These are phyloP conservation scores for Trissonchulus sp. DNA, from an alignment of 2,888 invertebrate species.

Conservation along the genomic window DNA sequence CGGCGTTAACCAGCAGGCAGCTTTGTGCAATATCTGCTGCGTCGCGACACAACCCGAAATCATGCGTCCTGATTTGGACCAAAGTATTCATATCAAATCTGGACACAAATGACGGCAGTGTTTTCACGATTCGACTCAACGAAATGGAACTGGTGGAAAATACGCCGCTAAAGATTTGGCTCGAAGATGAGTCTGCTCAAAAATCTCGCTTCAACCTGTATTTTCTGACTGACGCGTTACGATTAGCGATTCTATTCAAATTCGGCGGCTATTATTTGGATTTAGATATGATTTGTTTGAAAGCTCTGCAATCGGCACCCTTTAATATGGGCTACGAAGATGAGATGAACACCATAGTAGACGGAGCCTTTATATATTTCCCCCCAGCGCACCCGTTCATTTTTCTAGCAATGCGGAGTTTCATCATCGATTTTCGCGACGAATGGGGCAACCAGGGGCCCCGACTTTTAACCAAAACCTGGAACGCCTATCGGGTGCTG, in stretches of 20 bases:
- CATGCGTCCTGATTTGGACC: slow-evolving; percentile 14
- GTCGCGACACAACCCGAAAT: neutral
- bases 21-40: neutral
- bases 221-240: slow-evolving; percentile 19
- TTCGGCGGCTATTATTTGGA: slow-evolving; percentile 27
- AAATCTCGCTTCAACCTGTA: neutral
- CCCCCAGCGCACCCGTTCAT: neutral
- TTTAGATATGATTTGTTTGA: slow-evolving; percentile 23
- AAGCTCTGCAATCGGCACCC: neutral
- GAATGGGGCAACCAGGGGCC: slow-evolving; percentile 26
- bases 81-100: neutral
- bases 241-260: slow-evolving; percentile 21
- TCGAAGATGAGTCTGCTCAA: neutral
- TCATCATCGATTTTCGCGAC: slow-evolving; percentile 12
- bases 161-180: neutral
- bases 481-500: neutral
- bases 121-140: neutral
- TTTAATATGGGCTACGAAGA: slow-evolving; percentile 18
- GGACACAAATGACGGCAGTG: neutral
- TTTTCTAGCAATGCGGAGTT: slow-evolving; percentile 3
- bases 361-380: slow-evolving; percentile 14
- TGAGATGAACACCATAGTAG: neutral
- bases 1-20: neutral
- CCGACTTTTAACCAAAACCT: neutral
- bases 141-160: neutral